These are phyloP conservation scores for Caenorhabditis sp. DNA, from an alignment of 2,888 invertebrate genomes.

Conservation along the genomic window DNA sequence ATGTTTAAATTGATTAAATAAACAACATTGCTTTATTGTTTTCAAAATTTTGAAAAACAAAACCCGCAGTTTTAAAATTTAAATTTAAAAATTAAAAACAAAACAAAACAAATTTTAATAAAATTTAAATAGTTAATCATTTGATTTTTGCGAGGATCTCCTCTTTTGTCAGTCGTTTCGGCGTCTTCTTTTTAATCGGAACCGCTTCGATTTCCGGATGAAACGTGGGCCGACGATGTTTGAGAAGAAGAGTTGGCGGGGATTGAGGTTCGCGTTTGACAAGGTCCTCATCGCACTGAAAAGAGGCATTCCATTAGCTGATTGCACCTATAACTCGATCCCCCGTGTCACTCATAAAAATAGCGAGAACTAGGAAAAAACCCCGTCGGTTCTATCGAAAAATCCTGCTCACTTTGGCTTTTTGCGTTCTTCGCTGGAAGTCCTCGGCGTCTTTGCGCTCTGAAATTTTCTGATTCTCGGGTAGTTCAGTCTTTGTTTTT, in stretches of 20 bases:
- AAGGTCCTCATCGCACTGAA: constrained; percentile 55
- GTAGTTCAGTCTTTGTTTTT: background rate
- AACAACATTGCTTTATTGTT: background rate
- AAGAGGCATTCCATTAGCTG: constrained; percentile 1
- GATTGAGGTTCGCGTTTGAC: constrained; percentile 24
- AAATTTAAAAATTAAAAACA: no score
- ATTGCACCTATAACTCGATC: background rate
- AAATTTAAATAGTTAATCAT: constrained; percentile 2
- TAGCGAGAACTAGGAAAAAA: no score
- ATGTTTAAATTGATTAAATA: no score
- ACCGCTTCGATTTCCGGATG: constrained; percentile 57
- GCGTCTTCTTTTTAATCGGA: constrained; percentile 36
- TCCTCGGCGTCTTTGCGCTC: background rate
- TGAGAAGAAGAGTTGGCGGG: background rate
- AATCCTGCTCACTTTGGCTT: constrained; percentile 21
- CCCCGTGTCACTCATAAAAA: constrained; percentile 9
- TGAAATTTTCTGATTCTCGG: constrained; percentile 4
- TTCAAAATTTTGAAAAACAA: no score
- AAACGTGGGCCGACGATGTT: constrained; percentile 8
- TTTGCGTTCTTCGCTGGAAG: constrained; percentile 8
- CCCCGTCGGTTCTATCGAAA: no score
- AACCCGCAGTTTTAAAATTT: no score
- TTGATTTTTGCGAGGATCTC: constrained; percentile 63
- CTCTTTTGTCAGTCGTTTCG: constrained; percentile 42
- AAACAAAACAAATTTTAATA: constrained; percentile 17